These are phyloP conservation scores for Labia minor DNA, from an alignment of 2,888 invertebrate species.

Conservation along the genomic window DNA sequence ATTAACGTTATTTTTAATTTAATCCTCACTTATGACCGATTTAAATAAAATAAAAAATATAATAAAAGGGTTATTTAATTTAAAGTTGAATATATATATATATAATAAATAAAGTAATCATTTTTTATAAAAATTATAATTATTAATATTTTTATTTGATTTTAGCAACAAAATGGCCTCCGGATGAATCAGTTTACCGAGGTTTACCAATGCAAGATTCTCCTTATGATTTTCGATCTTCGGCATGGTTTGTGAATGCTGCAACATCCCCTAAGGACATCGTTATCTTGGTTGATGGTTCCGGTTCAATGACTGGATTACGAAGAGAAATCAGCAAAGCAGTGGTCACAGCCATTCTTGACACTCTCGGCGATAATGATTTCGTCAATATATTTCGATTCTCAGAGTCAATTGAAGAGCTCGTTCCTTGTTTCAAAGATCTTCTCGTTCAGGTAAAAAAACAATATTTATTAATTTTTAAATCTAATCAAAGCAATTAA, in stretches of 20 bases:
- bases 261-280: constrained; percentile 56
- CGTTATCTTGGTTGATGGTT: constrained; percentile 84
- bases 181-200: constrained; percentile 54
- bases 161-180: constrained; percentile 40
- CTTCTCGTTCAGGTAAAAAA: constrained; percentile 68
- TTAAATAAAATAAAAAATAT: too few relatives aligned
- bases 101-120: too few relatives aligned
- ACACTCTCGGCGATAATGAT: constrained; percentile 93
- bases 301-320: constrained; percentile 74
- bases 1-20: too few relatives aligned
- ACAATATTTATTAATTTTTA: not conserved
- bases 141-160: not conserved
- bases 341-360: constrained; percentile 79
- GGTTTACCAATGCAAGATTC: constrained; percentile 49
- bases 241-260: constrained; percentile 47
- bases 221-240: constrained; percentile 47
- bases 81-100: too few relatives aligned
- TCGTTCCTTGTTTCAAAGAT: constrained; percentile 83
- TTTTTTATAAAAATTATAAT: too few relatives aligned
- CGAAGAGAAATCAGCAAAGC: constrained; percentile 75
- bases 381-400: constrained; percentile 92
- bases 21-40: too few relatives aligned
- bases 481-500: not conserved
- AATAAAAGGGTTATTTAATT: too few relatives aligned
- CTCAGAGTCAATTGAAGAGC: constrained; percentile 68